These are phyloP conservation scores for Chionomys nivalis DNA, from an alignment of 2,113 vertebrate species.

Conservation along the genomic window DNA sequence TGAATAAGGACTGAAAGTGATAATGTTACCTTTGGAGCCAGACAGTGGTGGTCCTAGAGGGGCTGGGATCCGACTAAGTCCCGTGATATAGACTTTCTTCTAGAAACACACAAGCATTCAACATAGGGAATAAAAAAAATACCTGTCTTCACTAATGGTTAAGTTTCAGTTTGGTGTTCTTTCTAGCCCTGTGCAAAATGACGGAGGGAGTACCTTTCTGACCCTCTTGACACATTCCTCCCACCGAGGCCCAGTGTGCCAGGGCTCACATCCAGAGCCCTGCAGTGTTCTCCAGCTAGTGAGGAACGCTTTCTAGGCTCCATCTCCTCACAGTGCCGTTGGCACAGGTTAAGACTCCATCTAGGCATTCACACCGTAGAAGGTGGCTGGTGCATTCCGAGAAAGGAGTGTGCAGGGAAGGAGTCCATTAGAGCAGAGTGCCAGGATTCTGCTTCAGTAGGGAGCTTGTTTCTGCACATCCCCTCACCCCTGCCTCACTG, in stretches of 20 bases:
- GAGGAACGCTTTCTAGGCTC: background rate
- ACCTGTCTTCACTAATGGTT: background rate
- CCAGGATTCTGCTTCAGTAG: background rate
- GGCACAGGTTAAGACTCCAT: background rate
- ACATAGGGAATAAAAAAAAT: background rate
- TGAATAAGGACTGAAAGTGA: background rate
- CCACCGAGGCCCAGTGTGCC: background rate
- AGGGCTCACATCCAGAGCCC: background rate
- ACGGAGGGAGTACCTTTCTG: rapidly evolving
- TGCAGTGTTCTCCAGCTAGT: rapidly evolving
- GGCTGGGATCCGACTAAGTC: rapidly evolving
- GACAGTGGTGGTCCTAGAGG: background rate
- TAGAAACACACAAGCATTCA: background rate
- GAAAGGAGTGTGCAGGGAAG: rapidly evolving
- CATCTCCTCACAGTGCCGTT: rapidly evolving
- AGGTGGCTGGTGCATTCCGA: background rate
- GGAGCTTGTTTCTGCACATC: rapidly evolving
- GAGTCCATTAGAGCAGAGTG: rapidly evolving
- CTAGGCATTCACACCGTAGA: background rate
- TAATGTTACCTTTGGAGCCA: background rate
- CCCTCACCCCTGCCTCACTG: background rate
- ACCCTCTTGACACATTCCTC: rapidly evolving
- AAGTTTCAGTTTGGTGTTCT: rapidly evolving
- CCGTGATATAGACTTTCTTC: background rate
- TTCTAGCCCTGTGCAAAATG: no score